Evolutionary conservation across 1,140 invertebrate genomes (phyloP).

Genomic region (Drosophila tani): DNA sequence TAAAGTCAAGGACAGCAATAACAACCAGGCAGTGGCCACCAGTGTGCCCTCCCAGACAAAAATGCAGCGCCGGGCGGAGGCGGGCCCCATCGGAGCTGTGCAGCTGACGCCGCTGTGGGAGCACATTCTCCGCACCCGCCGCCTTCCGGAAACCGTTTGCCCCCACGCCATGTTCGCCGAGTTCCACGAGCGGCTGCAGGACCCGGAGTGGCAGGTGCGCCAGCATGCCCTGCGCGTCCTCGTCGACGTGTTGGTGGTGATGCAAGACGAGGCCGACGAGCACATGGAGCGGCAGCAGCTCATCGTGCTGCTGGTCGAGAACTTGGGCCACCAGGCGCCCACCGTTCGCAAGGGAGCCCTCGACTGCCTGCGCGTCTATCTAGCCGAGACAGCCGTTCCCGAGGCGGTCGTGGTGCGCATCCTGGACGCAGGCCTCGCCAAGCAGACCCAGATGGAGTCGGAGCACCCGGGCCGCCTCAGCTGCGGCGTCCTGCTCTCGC

Average conservation of each 20-base stretch:
- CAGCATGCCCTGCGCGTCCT: constrained; percentile 91
- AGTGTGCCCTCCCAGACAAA: constrained; percentile 7
- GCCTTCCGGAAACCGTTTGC: constrained; percentile 88
- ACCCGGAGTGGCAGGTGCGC: constrained; percentile 92
- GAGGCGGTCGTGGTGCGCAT: constrained; percentile 88
- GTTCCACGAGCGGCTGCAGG: constrained; percentile 89
- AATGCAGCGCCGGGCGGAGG: constrained; percentile 53
- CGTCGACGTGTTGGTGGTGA: constrained; percentile 89
- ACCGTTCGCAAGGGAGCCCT: constrained; percentile 91
- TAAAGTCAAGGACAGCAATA: constrained; percentile 48
- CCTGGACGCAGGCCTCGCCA: constrained; percentile 88
- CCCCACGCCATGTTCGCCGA: constrained; percentile 88
- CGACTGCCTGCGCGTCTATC: constrained; percentile 89
- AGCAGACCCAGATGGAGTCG: constrained; percentile 84
- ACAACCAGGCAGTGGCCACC: constrained; percentile 45
- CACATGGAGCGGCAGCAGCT: constrained; percentile 86
- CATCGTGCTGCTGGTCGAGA: constrained; percentile 89
- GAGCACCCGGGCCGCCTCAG: constrained; percentile 87
- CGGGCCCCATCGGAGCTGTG: constrained; percentile 60
- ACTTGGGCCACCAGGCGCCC: constrained; percentile 90
- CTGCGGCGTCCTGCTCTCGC: constrained; percentile 88
- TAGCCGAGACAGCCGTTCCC: constrained; percentile 87
- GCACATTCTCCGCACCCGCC: constrained; percentile 88
- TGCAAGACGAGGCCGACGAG: constrained; percentile 88
- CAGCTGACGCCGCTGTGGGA: constrained; percentile 92